phyloP scores from a whole-genome alignment of 2,113 vertebrate genomes.

The Archilochus colubris region DNA sequence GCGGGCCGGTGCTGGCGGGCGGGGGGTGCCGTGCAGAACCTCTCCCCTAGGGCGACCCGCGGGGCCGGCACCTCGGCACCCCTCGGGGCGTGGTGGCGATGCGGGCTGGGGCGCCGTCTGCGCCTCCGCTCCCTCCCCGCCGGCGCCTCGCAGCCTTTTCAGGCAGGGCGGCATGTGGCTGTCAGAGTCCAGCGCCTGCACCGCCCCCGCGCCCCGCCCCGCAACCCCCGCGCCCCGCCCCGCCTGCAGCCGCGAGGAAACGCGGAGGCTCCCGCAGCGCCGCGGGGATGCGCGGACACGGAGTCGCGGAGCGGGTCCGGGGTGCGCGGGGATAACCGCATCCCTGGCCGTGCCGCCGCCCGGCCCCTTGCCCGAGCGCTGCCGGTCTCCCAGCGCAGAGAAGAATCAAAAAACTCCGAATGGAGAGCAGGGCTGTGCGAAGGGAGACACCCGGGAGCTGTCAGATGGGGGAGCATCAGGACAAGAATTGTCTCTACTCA shows the following conservation, averaged over 20 bases:
- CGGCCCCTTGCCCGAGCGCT: neutral
- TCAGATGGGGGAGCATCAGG: slow-evolving; percentile 60
- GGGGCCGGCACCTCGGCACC: slow-evolving; percentile 7
- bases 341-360: neutral
- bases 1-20: slow-evolving; percentile 1
- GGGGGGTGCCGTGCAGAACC: neutral
- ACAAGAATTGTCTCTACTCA: slow-evolving; percentile 52
- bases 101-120: neutral
- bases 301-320: neutral
- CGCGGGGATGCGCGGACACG: no score
- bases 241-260: neutral
- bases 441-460: slow-evolving; percentile 21
- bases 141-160: slow-evolving; percentile 77
- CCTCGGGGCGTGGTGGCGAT: neutral
- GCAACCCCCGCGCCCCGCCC: neutral
- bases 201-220: slow-evolving; percentile 70
- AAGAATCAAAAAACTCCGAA: neutral
- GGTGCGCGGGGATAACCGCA: neutral
- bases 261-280: no score
- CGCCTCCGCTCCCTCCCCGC: slow-evolving; percentile 58
- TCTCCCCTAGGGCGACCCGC: slow-evolving; percentile 5
- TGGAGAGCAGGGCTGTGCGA: neutral
- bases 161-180: slow-evolving; percentile 80
- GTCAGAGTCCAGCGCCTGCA: slow-evolving; percentile 79
- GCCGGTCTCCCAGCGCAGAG: neutral